A percentile compares a stretch with the other conserved stretches of the same genome.
Evolutionary conservation across 1,140 invertebrate genomes (phyloP).

Genomic region (Thrips palmi): DNA sequence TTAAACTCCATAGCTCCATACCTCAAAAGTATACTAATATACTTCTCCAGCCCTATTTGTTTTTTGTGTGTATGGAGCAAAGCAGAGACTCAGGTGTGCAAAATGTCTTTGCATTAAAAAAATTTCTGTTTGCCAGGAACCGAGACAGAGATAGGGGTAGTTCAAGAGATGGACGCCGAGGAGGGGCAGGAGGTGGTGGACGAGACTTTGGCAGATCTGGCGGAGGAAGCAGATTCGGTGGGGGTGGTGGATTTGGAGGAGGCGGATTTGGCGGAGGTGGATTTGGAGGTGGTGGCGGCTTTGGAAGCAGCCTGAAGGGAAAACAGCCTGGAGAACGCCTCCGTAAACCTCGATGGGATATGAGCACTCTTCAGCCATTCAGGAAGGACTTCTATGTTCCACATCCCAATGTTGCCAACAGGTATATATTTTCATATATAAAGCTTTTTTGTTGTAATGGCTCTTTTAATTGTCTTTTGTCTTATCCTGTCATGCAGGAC

Average conservation of each 20-base stretch:
- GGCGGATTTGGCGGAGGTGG: conserved; percentile 13
- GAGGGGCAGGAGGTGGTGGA: conserved; percentile 11
- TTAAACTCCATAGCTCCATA: too few relatives aligned
- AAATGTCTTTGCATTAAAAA: too few relatives aligned
- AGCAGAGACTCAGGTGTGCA: too few relatives aligned
- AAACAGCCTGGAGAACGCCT: conserved; percentile 51
- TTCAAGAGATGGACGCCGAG: conserved; percentile 9
- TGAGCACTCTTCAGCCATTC: conserved; percentile 52
- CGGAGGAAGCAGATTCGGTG: conserved; percentile 9
- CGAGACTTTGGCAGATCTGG: conserved; percentile 6
- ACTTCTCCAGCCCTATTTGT: too few relatives aligned
- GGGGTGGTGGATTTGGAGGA: conserved; percentile 11
- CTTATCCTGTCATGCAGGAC: conserved; percentile 19
- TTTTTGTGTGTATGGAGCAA: too few relatives aligned
- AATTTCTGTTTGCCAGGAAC: too few relatives aligned
- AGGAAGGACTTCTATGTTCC: conserved; percentile 85
- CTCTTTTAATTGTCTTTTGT: background rate
- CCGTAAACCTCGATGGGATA: conserved; percentile 71
- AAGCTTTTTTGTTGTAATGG: background rate
- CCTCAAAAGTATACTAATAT: too few relatives aligned
- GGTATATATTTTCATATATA: conserved; percentile 21
- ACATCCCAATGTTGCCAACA: conserved; percentile 51
- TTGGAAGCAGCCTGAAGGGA: conserved; percentile 18
- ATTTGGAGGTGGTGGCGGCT: conserved; percentile 17
- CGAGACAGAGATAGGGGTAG: too few relatives aligned